phyloP scores from a whole-genome alignment of 2,888 invertebrate genomes.

The Melinaea marsaeus region DNA sequence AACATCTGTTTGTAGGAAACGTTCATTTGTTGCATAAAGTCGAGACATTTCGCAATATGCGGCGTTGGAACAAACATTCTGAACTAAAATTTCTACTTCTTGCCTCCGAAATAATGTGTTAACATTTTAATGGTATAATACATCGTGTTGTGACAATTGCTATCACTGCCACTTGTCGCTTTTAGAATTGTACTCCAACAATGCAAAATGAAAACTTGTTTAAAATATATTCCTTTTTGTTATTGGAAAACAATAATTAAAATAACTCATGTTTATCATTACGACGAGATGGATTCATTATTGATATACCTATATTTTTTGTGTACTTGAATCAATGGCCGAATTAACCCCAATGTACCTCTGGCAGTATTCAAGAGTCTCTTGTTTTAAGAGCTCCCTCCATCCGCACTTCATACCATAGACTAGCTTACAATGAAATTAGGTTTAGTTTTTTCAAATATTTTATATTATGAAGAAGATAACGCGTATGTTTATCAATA shows the following conservation, averaged over 20 bases:
- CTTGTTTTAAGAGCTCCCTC: conserved; percentile 34
- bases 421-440: conserved; percentile 20
- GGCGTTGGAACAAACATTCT: conserved; percentile 5
- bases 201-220: not conserved
- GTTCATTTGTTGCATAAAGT: conserved; percentile 5
- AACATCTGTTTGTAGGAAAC: conserved; percentile 4
- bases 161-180: conserved; percentile 1
- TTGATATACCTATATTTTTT: conserved; percentile 24
- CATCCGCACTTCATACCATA: conserved; percentile 29
- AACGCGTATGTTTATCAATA: no score
- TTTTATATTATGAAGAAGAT: not conserved
- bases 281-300: conserved; percentile 25
- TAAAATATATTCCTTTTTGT: not conserved
- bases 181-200: not conserved
- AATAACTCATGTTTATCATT: not conserved
- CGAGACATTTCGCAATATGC: conserved; percentile 6
- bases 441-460: not conserved
- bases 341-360: conserved; percentile 39
- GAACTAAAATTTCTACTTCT: not conserved
- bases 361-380: conserved; percentile 35
- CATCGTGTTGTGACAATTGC: conserved; percentile 1
- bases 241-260: not conserved
- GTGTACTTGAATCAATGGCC: conserved; percentile 36
- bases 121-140: not conserved
- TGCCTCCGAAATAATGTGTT: not conserved